Evolutionary conservation across 2,113 vertebrate species (phyloP).

Genomic region (Hydrochoerus hydrochaeris): DNA sequence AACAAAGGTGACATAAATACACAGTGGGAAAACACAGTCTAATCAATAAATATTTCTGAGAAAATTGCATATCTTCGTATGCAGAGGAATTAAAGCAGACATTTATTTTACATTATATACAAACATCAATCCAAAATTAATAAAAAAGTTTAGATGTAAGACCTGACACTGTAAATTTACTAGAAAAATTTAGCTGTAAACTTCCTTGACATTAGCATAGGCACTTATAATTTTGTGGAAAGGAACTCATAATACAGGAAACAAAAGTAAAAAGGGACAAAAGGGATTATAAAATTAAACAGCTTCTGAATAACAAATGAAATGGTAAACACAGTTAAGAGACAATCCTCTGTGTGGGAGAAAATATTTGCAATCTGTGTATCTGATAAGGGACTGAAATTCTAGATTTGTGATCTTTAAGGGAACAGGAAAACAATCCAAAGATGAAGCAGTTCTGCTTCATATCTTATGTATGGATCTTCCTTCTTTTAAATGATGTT

Average conservation of each 20-base stretch:
- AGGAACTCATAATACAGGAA: neutral
- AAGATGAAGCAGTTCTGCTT: neutral
- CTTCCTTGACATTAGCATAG: no score
- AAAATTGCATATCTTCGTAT: neutral
- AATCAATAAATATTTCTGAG: neutral
- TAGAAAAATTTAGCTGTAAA: neutral
- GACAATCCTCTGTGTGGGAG: neutral
- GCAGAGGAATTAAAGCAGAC: neutral
- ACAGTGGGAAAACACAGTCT: neutral
- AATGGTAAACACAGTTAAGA: neutral
- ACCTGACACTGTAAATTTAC: neutral
- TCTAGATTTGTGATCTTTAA: neutral
- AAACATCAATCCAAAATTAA: neutral
- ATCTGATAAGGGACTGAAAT: neutral
- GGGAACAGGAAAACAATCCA: neutral
- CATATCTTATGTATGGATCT: neutral
- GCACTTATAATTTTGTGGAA: neutral
- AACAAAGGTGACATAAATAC: neutral
- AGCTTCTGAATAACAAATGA: neutral
- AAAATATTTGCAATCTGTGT: neutral
- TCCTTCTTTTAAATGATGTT: neutral
- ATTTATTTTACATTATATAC: neutral
- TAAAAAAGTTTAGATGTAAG: neutral
- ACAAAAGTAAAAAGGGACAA: neutral
- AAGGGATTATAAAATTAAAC: neutral